Evolutionary conservation across 1,140 invertebrate genomes (phyloP), one percentile per base, ranked within the genome.

Genomic region (Lerema accius): DNA sequence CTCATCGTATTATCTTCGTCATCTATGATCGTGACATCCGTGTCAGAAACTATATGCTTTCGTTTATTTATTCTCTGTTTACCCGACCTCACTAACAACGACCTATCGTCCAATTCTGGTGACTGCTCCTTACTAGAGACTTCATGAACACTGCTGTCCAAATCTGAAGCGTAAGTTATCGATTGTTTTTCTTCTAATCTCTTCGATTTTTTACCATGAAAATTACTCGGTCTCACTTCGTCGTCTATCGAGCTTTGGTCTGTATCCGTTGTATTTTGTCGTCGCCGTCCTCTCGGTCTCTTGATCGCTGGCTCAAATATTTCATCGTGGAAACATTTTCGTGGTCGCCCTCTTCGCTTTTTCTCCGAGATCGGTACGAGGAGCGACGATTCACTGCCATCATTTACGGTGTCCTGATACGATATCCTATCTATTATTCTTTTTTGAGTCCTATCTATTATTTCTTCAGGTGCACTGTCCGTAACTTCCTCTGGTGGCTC

Each of bases 91-190:
- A 11, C 35, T 37, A 11, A 37, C 35, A 28, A n/a, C 0, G 45
- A 11, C 13, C 7, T 11, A 19, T 17, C 42, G 0, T 13, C 13
- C 4, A 48, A 14, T 14, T 14, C 45, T 1, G 19, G 11, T 48
- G 45, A 28, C 19, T 23, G 26, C 11, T 48, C 19, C 23, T 48
- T 48, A 28, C 45, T 48, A 28, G 19, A 19, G 32, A 19, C 15
- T 32, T 35, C 1, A 3, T 16, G 7, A 14, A 26, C 7, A 37
- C 3, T 10, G 53, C n/a, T 23, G 17, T 48, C 16, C 5, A 48
- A 0, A 59, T 59, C 43, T 3, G 42, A 48, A 17, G 10, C 42
- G 10, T 43, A 28, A 28, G 23, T 37, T 46, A 3, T 58, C 3
- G 35, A 5, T 23, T 5, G 37, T 9, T 11, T 42, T 6, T 14